phyloP scores from a whole-genome alignment of 2,113 vertebrate species.

The Mesoclemmys tuberculata region DNA sequence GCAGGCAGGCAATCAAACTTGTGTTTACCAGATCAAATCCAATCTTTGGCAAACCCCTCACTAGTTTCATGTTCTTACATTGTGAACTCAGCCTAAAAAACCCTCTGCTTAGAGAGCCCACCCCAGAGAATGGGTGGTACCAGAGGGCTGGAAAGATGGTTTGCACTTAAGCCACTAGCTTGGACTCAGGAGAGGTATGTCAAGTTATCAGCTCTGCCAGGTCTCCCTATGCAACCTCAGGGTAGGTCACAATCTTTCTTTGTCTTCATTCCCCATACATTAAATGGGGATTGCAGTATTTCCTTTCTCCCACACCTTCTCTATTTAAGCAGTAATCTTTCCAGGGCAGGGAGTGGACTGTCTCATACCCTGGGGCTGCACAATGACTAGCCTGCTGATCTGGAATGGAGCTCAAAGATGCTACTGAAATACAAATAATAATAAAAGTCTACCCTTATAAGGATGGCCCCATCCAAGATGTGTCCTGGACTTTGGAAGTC shows the following conservation, averaged over 20 bases:
- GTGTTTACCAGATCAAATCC: not conserved
- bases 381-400: accelerated
- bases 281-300: not conserved
- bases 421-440: constrained; percentile 23
- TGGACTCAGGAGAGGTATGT: not conserved
- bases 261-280: not conserved
- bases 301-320: not conserved
- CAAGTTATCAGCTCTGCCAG: not conserved
- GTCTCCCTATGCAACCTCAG: not conserved
- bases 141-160: not conserved
- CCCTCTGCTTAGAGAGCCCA: not conserved
- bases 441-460: accelerated
- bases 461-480: not conserved
- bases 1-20: not conserved
- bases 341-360: not conserved
- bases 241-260: not conserved
- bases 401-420: constrained; percentile 22
- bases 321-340: not conserved
- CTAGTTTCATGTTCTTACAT: not conserved
- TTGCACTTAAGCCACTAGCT: not conserved
- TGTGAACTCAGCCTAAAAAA: not conserved
- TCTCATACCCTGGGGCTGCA: not conserved
- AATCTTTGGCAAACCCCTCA: not conserved
- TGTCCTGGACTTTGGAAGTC: not conserved
- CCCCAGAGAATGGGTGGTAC: not conserved